Evolutionary conservation across 2,888 invertebrate genomes (phyloP).

Genomic region (Mythimna impura): DNA sequence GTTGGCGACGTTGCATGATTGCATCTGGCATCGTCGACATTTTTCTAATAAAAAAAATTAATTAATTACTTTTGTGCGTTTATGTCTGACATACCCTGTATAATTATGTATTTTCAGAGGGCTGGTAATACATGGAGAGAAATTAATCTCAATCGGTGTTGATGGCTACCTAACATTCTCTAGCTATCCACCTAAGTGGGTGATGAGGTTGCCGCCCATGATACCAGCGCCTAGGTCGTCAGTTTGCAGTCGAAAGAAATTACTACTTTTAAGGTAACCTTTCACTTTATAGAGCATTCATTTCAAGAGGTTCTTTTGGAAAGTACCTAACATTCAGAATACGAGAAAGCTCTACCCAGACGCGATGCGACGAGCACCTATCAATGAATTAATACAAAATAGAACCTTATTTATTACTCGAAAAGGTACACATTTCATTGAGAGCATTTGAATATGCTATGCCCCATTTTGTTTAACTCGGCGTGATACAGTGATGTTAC

Average conservation of each 20-base stretch:
- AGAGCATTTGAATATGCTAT: too few species aligned
- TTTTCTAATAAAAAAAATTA: too few species aligned
- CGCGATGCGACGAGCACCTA: too few species aligned
- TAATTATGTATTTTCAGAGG: conserved; percentile 84
- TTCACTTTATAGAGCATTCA: not conserved
- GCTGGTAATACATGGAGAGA: conserved; percentile 91
- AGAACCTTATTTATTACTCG: too few species aligned
- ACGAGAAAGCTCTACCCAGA: not conserved
- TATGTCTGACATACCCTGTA: too few species aligned
- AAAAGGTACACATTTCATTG: too few species aligned
- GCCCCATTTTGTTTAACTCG: too few species aligned
- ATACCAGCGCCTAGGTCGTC: conserved; percentile 91
- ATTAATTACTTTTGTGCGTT: too few species aligned
- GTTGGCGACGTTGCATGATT: too few species aligned
- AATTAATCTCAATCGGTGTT: conserved; percentile 94
- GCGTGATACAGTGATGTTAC: too few species aligned
- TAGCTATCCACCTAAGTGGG: conserved; percentile 92
- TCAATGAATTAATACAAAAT: too few species aligned
- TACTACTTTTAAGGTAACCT: conserved; percentile 89
- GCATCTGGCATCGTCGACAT: too few species aligned
- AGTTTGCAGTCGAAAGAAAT: conserved; percentile 88
- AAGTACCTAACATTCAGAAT: not conserved
- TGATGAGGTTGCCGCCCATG: conserved; percentile 93
- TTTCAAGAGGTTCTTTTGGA: not conserved
- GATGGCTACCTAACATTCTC: conserved; percentile 95